Percentiles rank a stretch among this genome's conserved stretches.
Conservation (phyloP, 1,140 invertebrate species). For the Berghia stephanieae region DNA sequence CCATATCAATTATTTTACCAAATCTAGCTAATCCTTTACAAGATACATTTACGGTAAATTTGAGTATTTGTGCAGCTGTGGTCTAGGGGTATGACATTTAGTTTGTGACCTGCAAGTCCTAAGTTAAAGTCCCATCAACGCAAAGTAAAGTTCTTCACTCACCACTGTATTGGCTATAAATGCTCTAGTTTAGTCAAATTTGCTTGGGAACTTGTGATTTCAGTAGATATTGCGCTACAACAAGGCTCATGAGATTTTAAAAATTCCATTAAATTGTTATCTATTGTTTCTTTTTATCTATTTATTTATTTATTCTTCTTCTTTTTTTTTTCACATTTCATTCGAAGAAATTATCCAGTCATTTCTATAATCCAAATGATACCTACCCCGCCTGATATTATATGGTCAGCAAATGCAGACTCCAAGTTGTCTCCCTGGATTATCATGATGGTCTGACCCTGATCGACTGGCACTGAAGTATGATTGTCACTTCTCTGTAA, state of each 20-base stretch:
- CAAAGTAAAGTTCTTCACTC: no score
- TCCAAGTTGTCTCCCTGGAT: conserved; percentile 60
- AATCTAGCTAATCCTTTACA: no score
- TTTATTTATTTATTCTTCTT: not conserved
- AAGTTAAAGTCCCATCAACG: no score
- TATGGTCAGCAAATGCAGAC: conserved; percentile 44
- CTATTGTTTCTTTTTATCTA: not conserved
- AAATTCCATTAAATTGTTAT: not conserved
- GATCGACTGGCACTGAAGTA: conserved; percentile 45
- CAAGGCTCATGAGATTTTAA: not conserved
- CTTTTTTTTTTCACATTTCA: not conserved
- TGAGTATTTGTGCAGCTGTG: no score
- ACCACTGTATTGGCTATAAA: no score
- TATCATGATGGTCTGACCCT: conserved; percentile 62
- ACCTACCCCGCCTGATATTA: conserved; percentile 46
- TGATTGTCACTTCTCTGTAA: conserved; percentile 54
- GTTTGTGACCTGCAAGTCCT: no score
- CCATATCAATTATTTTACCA: not conserved
- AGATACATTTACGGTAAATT: no score
- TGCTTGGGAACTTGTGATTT: no score
- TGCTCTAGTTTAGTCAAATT: no score
- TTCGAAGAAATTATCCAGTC: not conserved
- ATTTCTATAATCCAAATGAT: not conserved
- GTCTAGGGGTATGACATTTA: no score
- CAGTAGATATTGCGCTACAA: not conserved